Percentiles rank a stretch among this genome's conserved stretches.
Evolutionary conservation across 2,797 vertebrate species (phyloP).

Genomic region (Propithecus deckenii): DNA sequence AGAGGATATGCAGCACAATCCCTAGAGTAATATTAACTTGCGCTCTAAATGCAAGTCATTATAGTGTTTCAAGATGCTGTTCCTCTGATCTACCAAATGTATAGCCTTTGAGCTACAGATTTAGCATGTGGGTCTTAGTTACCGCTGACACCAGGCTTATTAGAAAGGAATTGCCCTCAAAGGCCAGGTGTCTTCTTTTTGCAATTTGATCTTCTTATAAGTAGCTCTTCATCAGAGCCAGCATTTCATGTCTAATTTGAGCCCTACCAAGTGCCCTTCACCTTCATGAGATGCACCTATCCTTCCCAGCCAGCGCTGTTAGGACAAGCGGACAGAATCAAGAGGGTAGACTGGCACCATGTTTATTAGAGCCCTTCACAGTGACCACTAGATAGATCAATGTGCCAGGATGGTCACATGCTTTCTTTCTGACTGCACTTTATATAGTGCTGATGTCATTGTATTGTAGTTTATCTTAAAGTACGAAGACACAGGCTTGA

Average conservation of each 20-base stretch:
- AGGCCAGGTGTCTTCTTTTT: constrained; percentile 47
- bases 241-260: constrained; percentile 28
- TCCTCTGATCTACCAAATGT: constrained; percentile 60
- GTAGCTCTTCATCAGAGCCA: not conserved
- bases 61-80: constrained; percentile 47
- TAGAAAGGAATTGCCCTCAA: not conserved
- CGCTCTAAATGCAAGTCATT: constrained; percentile 60
- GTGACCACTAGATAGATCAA: not conserved
- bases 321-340: not conserved
- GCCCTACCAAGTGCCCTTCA: constrained; percentile 44
- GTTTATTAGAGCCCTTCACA: not conserved
- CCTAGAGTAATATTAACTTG: constrained; percentile 64
- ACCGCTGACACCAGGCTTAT: constrained; percentile 50
- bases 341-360: rapidly evolving
- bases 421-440: not conserved
- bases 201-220: constrained; percentile 48
- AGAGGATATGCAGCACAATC: constrained; percentile 49
- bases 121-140: constrained; percentile 31
- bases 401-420: not conserved
- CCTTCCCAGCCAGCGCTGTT: not conserved
- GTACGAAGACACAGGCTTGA: not conserved
- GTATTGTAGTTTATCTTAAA: not conserved
- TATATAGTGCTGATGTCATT: not conserved
- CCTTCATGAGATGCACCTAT: not conserved
- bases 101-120: constrained; percentile 49